Evolutionary conservation across 2,888 invertebrate species (phyloP).

Genomic region (Apamea epomidion): DNA sequence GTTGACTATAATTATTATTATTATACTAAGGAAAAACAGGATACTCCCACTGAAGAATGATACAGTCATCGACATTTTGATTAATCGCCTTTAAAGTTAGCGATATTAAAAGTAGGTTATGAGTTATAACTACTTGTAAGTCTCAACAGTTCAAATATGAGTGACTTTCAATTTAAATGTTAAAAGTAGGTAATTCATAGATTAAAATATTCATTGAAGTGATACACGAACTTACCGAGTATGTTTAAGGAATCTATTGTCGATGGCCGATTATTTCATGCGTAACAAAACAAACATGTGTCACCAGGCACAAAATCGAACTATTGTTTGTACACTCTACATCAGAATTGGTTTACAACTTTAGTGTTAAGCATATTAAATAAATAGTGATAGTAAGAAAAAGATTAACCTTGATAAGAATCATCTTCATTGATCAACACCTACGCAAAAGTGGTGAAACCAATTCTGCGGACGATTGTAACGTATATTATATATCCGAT

Average conservation of each 20-base stretch:
- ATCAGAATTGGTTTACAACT: slow-evolving; percentile 76
- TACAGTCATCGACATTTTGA: slow-evolving; percentile 64
- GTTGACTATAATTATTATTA: slow-evolving; percentile 68
- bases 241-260: slow-evolving; percentile 59
- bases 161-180: slow-evolving; percentile 53
- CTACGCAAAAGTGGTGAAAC: slow-evolving; percentile 63
- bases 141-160: slow-evolving; percentile 54
- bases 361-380: slow-evolving; percentile 50
- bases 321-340: slow-evolving; percentile 70
- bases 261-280: slow-evolving; percentile 61
- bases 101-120: slow-evolving; percentile 40
- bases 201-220: slow-evolving; percentile 40
- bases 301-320: slow-evolving; percentile 66
- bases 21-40: slow-evolving; percentile 65
- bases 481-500: slow-evolving; percentile 71
- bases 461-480: slow-evolving; percentile 75
- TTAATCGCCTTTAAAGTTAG: slow-evolving; percentile 42
- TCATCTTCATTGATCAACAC: slow-evolving; percentile 45
- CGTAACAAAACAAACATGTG: slow-evolving; percentile 48
- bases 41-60: slow-evolving; percentile 61
- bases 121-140: slow-evolving; percentile 49
- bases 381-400: slow-evolving; percentile 45
- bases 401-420: slow-evolving; percentile 38
- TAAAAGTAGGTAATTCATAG: slow-evolving; percentile 52
- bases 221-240: slow-evolving; percentile 27